Evolutionary conservation across 2,113 vertebrate genomes (phyloP).

Genomic region (Petrocephalus microphthalmus): DNA sequence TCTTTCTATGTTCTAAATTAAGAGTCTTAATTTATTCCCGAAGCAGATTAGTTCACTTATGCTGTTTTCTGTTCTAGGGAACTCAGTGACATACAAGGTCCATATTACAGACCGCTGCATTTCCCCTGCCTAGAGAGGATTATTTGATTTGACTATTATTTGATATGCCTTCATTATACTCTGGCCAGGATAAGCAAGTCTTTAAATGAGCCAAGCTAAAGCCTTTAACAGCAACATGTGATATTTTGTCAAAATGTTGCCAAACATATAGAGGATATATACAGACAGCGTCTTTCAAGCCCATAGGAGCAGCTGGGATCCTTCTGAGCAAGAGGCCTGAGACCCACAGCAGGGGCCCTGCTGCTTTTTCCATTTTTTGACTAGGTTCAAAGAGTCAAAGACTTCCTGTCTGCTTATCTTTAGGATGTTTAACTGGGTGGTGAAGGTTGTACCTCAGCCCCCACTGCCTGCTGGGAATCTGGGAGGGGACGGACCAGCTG

Average conservation of each 20-base stretch:
- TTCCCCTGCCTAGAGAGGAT: not conserved
- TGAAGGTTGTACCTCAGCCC: slow-evolving; percentile 44
- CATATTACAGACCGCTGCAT: not conserved
- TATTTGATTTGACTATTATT: not conserved
- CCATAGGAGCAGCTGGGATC: not conserved
- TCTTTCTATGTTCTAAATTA: not conserved
- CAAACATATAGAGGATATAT: not conserved
- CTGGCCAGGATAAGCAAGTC: not conserved
- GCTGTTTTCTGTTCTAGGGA: not conserved
- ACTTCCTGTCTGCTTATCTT: slow-evolving; percentile 17
- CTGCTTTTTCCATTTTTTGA: not conserved
- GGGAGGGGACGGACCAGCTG: slow-evolving; percentile 8
- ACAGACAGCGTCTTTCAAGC: not conserved
- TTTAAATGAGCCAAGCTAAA: not conserved
- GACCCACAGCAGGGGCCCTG: not conserved
- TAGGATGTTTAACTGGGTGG: slow-evolving; percentile 53
- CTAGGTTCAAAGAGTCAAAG: not conserved
- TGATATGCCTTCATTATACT: not conserved
- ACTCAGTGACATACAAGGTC: not conserved
- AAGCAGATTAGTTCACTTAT: not conserved
- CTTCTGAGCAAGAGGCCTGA: not conserved
- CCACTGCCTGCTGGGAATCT: slow-evolving; percentile 20
- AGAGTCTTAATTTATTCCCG: not conserved
- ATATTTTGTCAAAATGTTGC: not conserved
- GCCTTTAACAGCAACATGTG: not conserved